Conservation (phyloP, 1,140 invertebrate genomes). For the Pissodes strobi region DNA sequence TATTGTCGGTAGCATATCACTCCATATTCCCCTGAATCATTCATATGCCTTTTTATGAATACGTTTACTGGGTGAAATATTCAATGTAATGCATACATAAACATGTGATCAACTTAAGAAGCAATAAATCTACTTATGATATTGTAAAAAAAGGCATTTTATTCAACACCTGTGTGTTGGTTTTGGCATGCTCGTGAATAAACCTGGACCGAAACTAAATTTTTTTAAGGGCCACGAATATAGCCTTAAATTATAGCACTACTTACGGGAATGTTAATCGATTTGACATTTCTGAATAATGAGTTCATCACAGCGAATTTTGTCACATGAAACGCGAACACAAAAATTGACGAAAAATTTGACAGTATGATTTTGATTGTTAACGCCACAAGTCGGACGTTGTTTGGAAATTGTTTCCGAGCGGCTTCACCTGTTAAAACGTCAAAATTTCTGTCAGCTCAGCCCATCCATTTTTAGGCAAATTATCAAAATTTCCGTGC, state of each 20-base stretch:
- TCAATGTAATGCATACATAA: no score
- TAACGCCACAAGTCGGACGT: slow-evolving; percentile 18
- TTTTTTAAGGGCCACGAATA: not conserved
- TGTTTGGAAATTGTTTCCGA: not conserved
- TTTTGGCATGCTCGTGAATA: no score
- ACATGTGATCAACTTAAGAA: no score
- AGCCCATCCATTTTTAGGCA: slow-evolving; percentile 6
- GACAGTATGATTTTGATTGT: slow-evolving; percentile 34
- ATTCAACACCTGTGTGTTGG: no score
- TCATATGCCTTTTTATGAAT: no score
- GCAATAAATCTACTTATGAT: not conserved
- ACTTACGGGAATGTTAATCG: slow-evolving; percentile 36
- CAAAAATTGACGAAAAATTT: slow-evolving; percentile 37
- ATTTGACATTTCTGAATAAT: slow-evolving; percentile 36
- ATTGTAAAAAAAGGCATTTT: no score
- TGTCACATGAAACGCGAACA: slow-evolving; percentile 32
- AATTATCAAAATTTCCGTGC: slow-evolving; percentile 31
- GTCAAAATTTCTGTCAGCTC: slow-evolving; percentile 10
- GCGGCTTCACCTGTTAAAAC: not conserved
- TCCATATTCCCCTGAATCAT: no score
- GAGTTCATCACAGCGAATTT: slow-evolving; percentile 43
- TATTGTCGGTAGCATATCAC: no score
- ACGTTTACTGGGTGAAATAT: not conserved
- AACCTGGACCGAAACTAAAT: no score
- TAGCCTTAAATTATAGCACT: not conserved